These are phyloP conservation scores for Chironomus tentans DNA, from an alignment of 2,888 invertebrate species.

Conservation along the genomic window DNA sequence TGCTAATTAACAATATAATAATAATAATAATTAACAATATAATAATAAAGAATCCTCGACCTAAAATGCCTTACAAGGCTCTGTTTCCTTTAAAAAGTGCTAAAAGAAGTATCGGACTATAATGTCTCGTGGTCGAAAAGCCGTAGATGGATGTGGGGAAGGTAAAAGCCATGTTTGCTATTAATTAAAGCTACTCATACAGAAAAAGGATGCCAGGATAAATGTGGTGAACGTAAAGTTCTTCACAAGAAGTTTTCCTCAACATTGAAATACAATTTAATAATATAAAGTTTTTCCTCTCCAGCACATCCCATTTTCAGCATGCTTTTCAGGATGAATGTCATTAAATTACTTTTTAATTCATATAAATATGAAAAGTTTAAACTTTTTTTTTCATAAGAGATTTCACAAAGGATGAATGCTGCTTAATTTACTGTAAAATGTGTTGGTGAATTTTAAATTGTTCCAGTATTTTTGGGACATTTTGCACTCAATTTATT, in stretches of 20 bases:
- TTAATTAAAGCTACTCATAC: not conserved
- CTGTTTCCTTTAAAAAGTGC: too few relatives aligned
- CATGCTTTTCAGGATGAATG: not conserved
- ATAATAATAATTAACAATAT: too few relatives aligned
- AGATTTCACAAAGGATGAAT: not conserved
- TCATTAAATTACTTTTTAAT: not conserved
- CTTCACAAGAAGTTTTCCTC: not conserved
- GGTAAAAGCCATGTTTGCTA: not conserved
- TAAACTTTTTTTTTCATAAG: too few relatives aligned
- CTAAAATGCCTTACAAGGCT: too few relatives aligned
- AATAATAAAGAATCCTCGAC: too few relatives aligned
- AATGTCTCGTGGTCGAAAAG: too few relatives aligned
- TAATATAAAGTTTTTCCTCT: not conserved
- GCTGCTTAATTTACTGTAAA: slow-evolving; percentile 9
- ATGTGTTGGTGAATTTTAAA: not conserved
- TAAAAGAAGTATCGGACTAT: too few relatives aligned
- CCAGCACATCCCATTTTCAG: not conserved
- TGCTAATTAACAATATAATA: too few relatives aligned
- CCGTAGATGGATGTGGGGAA: too few relatives aligned
- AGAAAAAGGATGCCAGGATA: not conserved
- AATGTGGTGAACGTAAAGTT: too few relatives aligned
- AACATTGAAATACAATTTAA: not conserved
- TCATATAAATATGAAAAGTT: not conserved
- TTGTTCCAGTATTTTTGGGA: too few relatives aligned
- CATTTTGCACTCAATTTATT: too few relatives aligned